These are phyloP conservation scores for Thymallus thymallus DNA, from an alignment of 2,113 vertebrate genomes.

Conservation along the genomic window DNA sequence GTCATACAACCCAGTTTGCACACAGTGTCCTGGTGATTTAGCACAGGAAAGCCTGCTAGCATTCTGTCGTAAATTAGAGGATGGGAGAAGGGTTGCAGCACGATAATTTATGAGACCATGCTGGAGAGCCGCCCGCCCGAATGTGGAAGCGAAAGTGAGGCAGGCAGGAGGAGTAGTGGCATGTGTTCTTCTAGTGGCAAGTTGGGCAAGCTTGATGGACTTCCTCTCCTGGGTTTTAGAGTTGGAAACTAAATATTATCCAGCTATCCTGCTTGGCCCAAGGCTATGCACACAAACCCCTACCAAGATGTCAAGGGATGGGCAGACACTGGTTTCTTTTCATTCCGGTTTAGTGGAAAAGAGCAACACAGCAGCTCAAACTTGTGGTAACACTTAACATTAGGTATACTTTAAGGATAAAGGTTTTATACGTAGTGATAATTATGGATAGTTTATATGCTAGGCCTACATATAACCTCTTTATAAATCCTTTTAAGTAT, in stretches of 20 bases:
- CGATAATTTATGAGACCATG: slow-evolving; percentile 41
- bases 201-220: slow-evolving; percentile 36
- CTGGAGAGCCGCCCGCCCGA: background rate
- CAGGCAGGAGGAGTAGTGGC: slow-evolving; percentile 40
- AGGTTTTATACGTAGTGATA: too few species aligned
- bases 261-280: slow-evolving; percentile 7
- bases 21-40: slow-evolving; percentile 49
- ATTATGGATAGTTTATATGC: too few species aligned
- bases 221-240: slow-evolving; percentile 23
- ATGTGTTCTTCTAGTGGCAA: slow-evolving; percentile 24
- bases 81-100: slow-evolving; percentile 24
- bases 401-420: too few species aligned
- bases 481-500: too few species aligned
- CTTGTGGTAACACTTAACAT: background rate
- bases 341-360: background rate
- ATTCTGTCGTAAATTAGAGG: slow-evolving; percentile 47
- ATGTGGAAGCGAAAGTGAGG: slow-evolving; percentile 30
- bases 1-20: slow-evolving; percentile 13
- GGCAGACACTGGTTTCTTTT: background rate
- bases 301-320: background rate
- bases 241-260: slow-evolving; percentile 36
- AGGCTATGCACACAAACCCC: slow-evolving; percentile 8
- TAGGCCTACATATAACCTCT: too few species aligned
- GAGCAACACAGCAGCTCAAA: background rate
- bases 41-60: slow-evolving; percentile 39